These are phyloP conservation scores for Phataginus tetradactyla DNA, from an alignment of 2,797 vertebrate genomes.

Conservation along the genomic window DNA sequence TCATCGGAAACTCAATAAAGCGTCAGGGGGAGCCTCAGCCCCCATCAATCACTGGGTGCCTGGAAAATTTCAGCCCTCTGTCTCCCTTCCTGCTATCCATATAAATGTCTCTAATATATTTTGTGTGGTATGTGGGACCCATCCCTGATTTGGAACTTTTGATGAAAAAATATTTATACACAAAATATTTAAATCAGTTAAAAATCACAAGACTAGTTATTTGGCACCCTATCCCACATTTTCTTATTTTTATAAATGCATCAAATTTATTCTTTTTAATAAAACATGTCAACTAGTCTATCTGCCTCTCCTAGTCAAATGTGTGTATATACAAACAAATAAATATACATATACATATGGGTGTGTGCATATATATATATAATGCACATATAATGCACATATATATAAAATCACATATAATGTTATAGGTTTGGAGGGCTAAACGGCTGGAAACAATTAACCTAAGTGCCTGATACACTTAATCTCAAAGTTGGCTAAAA, in stretches of 20 bases:
- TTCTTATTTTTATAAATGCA: slow-evolving; percentile 88
- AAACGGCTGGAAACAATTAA: slow-evolving; percentile 83
- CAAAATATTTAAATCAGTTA: slow-evolving; percentile 92
- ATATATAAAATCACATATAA: too few relatives aligned
- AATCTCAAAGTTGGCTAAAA: slow-evolving; percentile 76
- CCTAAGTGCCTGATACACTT: slow-evolving; percentile 77
- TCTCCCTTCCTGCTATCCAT: slow-evolving; percentile 96
- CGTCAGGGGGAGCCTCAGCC: slow-evolving; percentile 92
- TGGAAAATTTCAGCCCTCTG: slow-evolving; percentile 95
- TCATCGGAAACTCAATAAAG: slow-evolving; percentile 99
- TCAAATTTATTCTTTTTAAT: slow-evolving; percentile 92
- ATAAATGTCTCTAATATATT: slow-evolving; percentile 99
- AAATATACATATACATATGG: too few relatives aligned
- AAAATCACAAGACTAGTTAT: slow-evolving; percentile 84
- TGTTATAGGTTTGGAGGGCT: slow-evolving; percentile 51
- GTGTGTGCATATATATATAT: too few relatives aligned
- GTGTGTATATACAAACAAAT: neutral
- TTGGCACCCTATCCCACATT: slow-evolving; percentile 82
- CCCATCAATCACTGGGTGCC: slow-evolving; percentile 98
- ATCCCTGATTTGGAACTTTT: slow-evolving; percentile 85
- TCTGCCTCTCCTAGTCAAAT: slow-evolving; percentile 73
- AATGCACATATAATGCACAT: too few relatives aligned
- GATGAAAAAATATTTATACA: slow-evolving; percentile 92
- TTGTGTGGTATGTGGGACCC: slow-evolving; percentile 81
- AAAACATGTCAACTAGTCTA: slow-evolving; percentile 87